Conservation (phyloP, 92 coral and sea anemone genomes). For the Scolanthus callimorphus region DNA sequence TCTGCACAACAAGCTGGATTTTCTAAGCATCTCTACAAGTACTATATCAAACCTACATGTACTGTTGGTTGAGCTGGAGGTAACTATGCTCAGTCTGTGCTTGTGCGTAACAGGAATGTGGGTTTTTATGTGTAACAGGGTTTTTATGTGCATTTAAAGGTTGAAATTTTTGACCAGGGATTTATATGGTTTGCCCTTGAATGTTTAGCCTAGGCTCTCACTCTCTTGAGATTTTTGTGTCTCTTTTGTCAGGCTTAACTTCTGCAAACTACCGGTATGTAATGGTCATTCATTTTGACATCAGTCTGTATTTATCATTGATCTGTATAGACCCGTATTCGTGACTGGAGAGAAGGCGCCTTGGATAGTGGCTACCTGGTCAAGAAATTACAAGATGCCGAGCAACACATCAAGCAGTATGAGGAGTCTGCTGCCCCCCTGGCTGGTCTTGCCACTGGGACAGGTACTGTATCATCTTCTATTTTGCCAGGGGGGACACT, state of each 20-base stretch:
- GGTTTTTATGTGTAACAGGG: too few species aligned
- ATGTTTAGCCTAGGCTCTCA: too few species aligned
- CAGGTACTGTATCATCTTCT: conserved; percentile 96
- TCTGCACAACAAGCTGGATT: conserved; percentile 79
- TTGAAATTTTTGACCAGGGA: too few species aligned
- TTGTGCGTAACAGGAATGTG: too few species aligned
- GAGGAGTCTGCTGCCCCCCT: conserved; percentile 96
- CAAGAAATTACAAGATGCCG: conserved; percentile 79
- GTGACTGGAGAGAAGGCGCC: conserved; percentile 96
- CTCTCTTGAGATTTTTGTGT: too few species aligned
- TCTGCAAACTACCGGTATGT: too few species aligned
- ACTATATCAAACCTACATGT: conserved; percentile 70
- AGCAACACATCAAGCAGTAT: conserved; percentile 70
- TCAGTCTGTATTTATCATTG: too few species aligned
- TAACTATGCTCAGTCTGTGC: too few species aligned
- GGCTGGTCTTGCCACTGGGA: conserved; percentile 99
- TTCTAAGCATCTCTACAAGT: conserved; percentile 67
- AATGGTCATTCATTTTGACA: too few species aligned
- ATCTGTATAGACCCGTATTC: conserved; percentile 91
- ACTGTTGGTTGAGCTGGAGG: conserved; percentile 91
- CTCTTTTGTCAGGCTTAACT: too few species aligned
- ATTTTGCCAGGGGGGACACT: conserved; percentile 64
- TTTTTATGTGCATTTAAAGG: too few species aligned
- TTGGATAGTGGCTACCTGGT: conserved; percentile 82
- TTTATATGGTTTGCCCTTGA: too few species aligned